Evolutionary conservation across 2,113 vertebrate species (phyloP), one percentile per base, ranked within the genome.

Genomic region (Nerophis lumbriciformis): DNA sequence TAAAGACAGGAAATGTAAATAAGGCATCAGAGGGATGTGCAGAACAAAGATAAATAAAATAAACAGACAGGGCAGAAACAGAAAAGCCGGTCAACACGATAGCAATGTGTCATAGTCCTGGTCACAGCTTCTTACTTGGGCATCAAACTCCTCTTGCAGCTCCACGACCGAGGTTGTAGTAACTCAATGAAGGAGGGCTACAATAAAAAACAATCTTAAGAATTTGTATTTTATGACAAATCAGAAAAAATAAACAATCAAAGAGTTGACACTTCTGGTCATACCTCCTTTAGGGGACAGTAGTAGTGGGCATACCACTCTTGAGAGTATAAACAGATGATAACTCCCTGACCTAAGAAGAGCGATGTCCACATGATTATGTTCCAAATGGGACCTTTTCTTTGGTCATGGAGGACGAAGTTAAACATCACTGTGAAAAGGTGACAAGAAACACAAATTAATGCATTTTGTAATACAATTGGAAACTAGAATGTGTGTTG

Each of bases 311-410:
- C 95, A 0, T 97, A 96, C 95, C 96, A 99, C 87, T 99, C 97
- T 78, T 95, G 95, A 65, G 94, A 97, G 65, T 99, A 99, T 38
- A 98, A 90, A 73, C 94, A 98, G 54, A 98, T 84, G 63, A 98
- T 82, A 66, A 98, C 89, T 4, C 94, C 96, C 0, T 95, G 88
- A 57, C 97, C 96, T 75, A 96, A 83, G 69, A 98, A 99, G 6
- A 99, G 90, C 3, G 94, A 91, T 0, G 92, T 93, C 97, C 96
- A 99, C 92, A 99, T 93, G 83, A 99, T 87, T 65, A 99, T 89
- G 0, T 99, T 99, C 95, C 95, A 98, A 83, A 99, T 90, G 0
- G 95, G 94, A 45, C 92, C 93, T 85, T 95, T 96, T 71, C 95
- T 90, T 65, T 86, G 90, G 71, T 99, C 96, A 2, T 97, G 93